phyloP scores from a whole-genome alignment of 1,140 invertebrate species.

The Drosophila sp. region DNA sequence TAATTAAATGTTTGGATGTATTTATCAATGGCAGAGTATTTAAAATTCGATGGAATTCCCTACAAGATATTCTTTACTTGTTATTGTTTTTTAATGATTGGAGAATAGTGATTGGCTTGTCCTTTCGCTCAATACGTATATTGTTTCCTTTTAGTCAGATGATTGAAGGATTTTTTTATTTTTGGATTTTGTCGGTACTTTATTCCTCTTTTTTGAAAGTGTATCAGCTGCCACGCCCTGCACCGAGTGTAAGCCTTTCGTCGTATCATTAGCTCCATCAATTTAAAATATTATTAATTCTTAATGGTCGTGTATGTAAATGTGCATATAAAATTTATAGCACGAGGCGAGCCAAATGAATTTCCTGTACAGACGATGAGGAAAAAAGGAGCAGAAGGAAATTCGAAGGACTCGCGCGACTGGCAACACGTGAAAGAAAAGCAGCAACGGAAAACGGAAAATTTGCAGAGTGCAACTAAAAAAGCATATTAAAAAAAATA shows the following conservation, averaged over 20 bases:
- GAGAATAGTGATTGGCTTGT: constrained; percentile 57
- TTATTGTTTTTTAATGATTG: constrained; percentile 70
- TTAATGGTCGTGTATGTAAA: constrained; percentile 69
- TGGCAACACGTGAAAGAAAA: constrained; percentile 45
- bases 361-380: constrained; percentile 72
- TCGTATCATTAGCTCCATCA: constrained; percentile 76
- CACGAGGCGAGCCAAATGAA: constrained; percentile 71
- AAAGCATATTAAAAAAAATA: constrained; percentile 46
- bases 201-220: constrained; percentile 16
- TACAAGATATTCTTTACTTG: background rate
- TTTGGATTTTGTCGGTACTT: constrained; percentile 15
- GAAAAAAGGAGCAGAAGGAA: constrained; percentile 31
- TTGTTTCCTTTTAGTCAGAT: constrained; percentile 49
- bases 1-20: too few species aligned
- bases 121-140: constrained; percentile 53
- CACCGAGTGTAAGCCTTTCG: constrained; percentile 4
- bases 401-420: constrained; percentile 16
- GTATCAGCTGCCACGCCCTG: constrained; percentile 30
- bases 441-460: constrained; percentile 73
- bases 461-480: constrained; percentile 67
- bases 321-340: constrained; percentile 69
- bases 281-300: constrained; percentile 82
- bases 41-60: background rate
- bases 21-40: constrained; percentile 24
- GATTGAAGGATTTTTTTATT: constrained; percentile 56